Evolutionary conservation across 2,888 invertebrate genomes (phyloP).

Genomic region (Polia nebulosa): DNA sequence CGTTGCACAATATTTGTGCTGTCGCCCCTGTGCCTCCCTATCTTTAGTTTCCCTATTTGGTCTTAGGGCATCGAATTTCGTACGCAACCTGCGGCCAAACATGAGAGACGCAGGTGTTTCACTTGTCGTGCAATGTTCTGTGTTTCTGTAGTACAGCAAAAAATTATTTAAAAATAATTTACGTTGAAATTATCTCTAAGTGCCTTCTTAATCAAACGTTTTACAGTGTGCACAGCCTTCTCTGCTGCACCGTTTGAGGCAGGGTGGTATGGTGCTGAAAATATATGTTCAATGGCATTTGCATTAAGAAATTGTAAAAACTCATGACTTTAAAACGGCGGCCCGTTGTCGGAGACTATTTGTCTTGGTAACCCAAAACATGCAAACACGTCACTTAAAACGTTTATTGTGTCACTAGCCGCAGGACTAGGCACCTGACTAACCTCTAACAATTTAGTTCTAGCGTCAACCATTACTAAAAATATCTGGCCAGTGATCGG

Average conservation of each 20-base stretch:
- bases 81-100: not conserved
- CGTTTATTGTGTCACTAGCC: not conserved
- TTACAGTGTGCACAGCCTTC: not conserved
- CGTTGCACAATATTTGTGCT: not conserved
- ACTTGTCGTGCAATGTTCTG: not conserved
- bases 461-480: too few species aligned
- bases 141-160: not conserved
- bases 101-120: not conserved
- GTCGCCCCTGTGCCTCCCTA: not conserved
- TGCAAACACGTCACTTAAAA: conserved; percentile 6
- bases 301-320: too few species aligned
- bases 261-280: too few species aligned
- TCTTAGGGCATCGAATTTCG: not conserved
- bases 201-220: conserved; percentile 51
- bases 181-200: conserved; percentile 18
- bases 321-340: too few species aligned
- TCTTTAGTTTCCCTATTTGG: not conserved
- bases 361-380: conserved; percentile 3
- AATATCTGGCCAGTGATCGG: too few species aligned
- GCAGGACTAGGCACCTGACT: conserved; percentile 13
- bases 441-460: too few species aligned
- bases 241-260: not conserved
- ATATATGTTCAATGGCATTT: too few species aligned
- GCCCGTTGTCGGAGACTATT: not conserved
- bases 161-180: conserved; percentile 1